A percentile compares a stretch with the other conserved stretches of the same genome.
Conservation (phyloP, 2,113 vertebrate genomes). For the Piaya cayana region DNA sequence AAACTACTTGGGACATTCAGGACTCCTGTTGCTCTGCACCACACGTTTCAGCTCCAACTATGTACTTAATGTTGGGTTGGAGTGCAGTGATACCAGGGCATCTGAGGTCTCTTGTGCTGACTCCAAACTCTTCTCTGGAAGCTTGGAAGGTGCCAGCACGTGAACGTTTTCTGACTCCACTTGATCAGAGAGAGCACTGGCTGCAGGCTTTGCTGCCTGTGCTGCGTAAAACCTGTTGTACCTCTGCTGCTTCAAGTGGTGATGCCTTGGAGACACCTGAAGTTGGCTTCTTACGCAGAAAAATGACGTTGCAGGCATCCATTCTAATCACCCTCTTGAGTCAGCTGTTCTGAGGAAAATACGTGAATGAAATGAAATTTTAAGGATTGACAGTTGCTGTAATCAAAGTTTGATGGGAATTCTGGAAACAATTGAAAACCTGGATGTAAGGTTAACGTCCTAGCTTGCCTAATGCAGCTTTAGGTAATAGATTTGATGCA, state of each 20-base stretch:
- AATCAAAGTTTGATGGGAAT: neutral
- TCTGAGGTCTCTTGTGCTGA: neutral
- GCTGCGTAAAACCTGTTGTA: neutral
- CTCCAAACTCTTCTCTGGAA: neutral
- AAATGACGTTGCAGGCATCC: neutral
- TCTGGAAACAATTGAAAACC: neutral
- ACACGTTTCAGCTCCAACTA: fast-evolving
- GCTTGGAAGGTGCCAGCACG: neutral
- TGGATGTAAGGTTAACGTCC: neutral
- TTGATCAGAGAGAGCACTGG: neutral
- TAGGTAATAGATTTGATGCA: neutral
- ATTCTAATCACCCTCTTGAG: neutral
- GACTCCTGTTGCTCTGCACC: neutral
- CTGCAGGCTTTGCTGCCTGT: fast-evolving
- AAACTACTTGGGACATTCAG: neutral
- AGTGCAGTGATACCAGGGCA: fast-evolving
- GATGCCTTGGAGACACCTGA: neutral
- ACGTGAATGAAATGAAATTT: neutral
- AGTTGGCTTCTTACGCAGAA: neutral
- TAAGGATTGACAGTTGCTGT: neutral
- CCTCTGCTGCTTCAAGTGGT: neutral
- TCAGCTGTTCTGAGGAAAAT: neutral
- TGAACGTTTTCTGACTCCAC: fast-evolving
- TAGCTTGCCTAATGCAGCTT: neutral
- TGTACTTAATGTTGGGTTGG: neutral